These are phyloP conservation scores for Centrocercus urophasianus DNA, from an alignment of 2,113 vertebrate species.

Conservation along the genomic window DNA sequence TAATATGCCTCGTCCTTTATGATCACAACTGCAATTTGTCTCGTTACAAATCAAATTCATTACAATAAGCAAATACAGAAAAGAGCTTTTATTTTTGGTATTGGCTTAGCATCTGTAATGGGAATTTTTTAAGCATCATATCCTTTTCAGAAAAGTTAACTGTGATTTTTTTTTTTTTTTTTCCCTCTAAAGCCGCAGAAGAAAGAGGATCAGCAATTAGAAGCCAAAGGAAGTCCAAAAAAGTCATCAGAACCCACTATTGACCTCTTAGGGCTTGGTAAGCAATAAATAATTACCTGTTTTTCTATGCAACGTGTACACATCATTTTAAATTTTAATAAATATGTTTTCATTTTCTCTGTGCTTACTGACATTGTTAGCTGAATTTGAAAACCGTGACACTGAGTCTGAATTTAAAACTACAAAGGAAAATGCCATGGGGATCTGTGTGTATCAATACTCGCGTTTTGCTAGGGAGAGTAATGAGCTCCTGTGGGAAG, in stretches of 20 bases:
- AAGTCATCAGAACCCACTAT: constrained; percentile 85
- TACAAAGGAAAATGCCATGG: constrained; percentile 45
- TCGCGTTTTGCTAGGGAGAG: constrained; percentile 38
- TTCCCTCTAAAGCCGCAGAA: constrained; percentile 76
- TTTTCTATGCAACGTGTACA: neutral
- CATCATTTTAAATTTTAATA: neutral
- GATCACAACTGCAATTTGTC: neutral
- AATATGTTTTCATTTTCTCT: neutral
- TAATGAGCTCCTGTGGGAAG: constrained; percentile 77
- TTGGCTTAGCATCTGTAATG: neutral
- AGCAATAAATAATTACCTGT: constrained; percentile 68
- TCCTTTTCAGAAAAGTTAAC: constrained; percentile 11
- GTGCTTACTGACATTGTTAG: constrained; percentile 24
- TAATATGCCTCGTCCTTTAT: neutral
- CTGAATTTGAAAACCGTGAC: constrained; percentile 23
- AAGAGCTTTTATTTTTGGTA: neutral
- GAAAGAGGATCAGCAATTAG: constrained; percentile 88
- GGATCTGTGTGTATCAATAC: constrained; percentile 16
- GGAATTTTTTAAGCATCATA: neutral
- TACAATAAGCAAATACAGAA: neutral
- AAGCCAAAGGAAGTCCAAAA: constrained; percentile 87
- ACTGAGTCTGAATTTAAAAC: constrained; percentile 21
- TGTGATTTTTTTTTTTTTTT: neutral
- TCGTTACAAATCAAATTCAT: neutral
- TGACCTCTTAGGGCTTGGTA: constrained; percentile 95